Base-by-base conservation (phyloP, 2,797 vertebrate species). In the Alfaro cultratus region DNA sequence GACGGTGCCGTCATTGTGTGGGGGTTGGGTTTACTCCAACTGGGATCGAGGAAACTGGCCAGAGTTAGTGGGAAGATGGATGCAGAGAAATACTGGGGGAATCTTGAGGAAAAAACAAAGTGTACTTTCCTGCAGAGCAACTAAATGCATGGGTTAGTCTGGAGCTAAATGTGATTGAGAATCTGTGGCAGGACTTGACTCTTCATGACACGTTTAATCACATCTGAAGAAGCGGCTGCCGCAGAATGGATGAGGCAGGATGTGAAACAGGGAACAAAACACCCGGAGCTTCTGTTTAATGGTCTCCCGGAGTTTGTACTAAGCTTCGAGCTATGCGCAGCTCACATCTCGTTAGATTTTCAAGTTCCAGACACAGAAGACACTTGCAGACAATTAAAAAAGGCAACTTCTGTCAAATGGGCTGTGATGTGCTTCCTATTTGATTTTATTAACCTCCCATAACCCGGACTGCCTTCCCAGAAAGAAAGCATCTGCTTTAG, bases 181-280 rank as follows among this genome's bases (percentile, higher is more conserved):
- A 21, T 39, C 62, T 10, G 18, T 23, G 16, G 18, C 18, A 67
- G 34, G 34, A 67, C 16, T 13, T 41, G 1, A 68, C 64, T 68
- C 18, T 23, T 67, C 34, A 23, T 5, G 16, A 8, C 31, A 36
- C 1, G 3, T 31, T 23, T 36, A 36, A 36, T 64, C 62, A 18
- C 15, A 18, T 18, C 16, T 64, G 29, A 26, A 23, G 23, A 53
- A 53, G 51, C 51, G 15, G 57, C 57, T 16, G n/a, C 57, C 2
- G 11, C 29, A 60, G 29, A 60, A 12, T 16, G 57, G 13, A 60
- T 31, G 5, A 60, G 31, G 60, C 34, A 91, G 84, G 80, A 80
- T 82, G 81, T 80, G 80, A 39, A 77, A 83, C 67, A 15, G 5
- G 18, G 26, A 87, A 81, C 88, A 81, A 90, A 88, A 82, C 77